Percentiles rank a stretch among this genome's conserved stretches.
Conservation (phyloP, 2,797 vertebrate genomes). For the Scarus forsteni region DNA sequence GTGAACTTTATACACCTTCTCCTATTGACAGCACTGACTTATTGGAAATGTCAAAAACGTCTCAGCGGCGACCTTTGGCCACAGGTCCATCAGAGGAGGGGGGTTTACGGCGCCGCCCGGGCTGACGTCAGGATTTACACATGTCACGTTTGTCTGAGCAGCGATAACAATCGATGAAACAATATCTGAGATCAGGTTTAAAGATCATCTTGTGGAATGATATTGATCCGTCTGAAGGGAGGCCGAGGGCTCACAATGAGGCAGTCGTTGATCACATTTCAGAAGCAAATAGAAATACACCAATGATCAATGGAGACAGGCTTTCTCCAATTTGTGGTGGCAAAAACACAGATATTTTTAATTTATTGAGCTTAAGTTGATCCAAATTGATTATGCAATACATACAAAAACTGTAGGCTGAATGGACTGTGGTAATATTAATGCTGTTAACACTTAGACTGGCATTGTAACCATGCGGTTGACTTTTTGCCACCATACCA, state of each 20-base stretch:
- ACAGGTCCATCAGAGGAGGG: constrained; percentile 22
- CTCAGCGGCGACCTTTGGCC: constrained; percentile 41
- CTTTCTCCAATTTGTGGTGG: too few species aligned
- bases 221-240: constrained; percentile 20
- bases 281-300: not conserved
- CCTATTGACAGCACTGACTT: constrained; percentile 70
- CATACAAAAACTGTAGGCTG: too few species aligned
- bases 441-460: too few species aligned
- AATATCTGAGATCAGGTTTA: constrained; percentile 4
- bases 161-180: constrained; percentile 5
- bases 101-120: constrained; percentile 15
- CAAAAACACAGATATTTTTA: too few species aligned
- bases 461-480: too few species aligned
- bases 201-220: constrained; percentile 20
- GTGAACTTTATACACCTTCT: constrained; percentile 73
- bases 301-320: too few species aligned
- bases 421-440: too few species aligned
- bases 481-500: too few species aligned
- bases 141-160: constrained; percentile 1
- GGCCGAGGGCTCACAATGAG: not conserved
- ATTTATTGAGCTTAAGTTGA: too few species aligned
- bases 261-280: constrained; percentile 4
- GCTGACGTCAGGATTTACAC: constrained; percentile 3
- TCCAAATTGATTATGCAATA: too few species aligned
- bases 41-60: constrained; percentile 61